A percentile compares a stretch with the other conserved stretches of the same genome.
Evolutionary conservation across 2,113 vertebrate genomes (phyloP).

Genomic region (Chroicocephalus ridibundus): DNA sequence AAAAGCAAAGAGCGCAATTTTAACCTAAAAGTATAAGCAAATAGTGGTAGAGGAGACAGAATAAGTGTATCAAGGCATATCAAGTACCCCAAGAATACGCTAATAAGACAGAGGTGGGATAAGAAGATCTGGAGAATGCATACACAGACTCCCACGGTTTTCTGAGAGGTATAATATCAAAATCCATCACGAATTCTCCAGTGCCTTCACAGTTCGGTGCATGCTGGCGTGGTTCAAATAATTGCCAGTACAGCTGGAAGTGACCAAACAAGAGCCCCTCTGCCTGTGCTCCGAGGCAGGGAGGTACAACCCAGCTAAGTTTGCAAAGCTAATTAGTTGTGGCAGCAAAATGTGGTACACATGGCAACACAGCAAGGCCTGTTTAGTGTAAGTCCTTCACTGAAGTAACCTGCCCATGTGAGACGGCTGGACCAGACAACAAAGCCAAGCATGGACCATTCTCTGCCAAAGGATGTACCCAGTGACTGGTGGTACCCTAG

Average conservation of each 20-base stretch:
- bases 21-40: background rate
- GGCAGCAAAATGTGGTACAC: rapidly evolving
- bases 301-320: background rate
- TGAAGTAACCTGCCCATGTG: rapidly evolving
- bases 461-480: background rate
- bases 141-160: background rate
- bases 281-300: rapidly evolving
- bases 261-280: background rate
- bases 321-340: rapidly evolving
- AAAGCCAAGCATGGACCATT: background rate
- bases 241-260: too few relatives aligned
- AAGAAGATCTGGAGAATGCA: background rate
- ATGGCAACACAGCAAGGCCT: background rate
- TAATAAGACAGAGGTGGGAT: background rate
- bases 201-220: rapidly evolving
- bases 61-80: background rate
- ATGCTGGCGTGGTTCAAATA: background rate
- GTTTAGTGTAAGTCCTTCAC: background rate
- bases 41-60: background rate
- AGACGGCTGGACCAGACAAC: rapidly evolving
- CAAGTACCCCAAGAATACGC: background rate
- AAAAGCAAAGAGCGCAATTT: background rate
- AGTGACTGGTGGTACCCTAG: rapidly evolving
- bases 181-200: background rate
- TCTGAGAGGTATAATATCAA: background rate